These are phyloP conservation scores for Lota lota DNA, from an alignment of 2,113 vertebrate species.

Conservation along the genomic window DNA sequence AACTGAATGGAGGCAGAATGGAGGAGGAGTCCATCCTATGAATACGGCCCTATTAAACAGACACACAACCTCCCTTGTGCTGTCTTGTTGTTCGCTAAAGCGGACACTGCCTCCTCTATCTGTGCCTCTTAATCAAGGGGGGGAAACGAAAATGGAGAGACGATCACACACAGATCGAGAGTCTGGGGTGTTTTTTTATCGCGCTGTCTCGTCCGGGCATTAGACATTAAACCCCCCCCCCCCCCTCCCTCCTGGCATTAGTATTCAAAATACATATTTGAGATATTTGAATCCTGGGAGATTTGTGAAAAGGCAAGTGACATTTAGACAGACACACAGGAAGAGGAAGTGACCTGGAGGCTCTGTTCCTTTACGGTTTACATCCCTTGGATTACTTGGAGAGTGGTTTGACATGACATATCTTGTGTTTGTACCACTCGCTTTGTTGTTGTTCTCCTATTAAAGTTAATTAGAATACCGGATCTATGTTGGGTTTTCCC, in stretches of 20 bases:
- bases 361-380: too few species aligned
- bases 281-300: conserved; percentile 4
- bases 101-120: conserved; percentile 70
- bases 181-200: conserved; percentile 19
- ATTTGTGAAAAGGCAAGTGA: conserved; percentile 16
- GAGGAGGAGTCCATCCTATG: conserved; percentile 62
- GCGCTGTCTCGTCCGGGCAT: too few species aligned
- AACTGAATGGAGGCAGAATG: conserved; percentile 39
- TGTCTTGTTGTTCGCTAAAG: conserved; percentile 61
- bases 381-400: too few species aligned
- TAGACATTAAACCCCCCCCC: background rate
- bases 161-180: conserved; percentile 23
- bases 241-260: conserved; percentile 12
- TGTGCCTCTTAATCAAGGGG: conserved; percentile 57
- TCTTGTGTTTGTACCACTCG: too few species aligned
- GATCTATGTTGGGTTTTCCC: too few species aligned
- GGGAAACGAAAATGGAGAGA: too few species aligned
- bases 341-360: too few species aligned
- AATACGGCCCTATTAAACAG: conserved; percentile 66
- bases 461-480: too few species aligned
- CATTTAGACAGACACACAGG: background rate
- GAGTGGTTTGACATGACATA: too few species aligned
- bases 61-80: conserved; percentile 69
- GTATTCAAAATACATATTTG: conserved; percentile 30
- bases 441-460: too few species aligned